Evolutionary conservation across 2,888 invertebrate species (phyloP), one percentile per base, ranked within the genome.

Genomic region (Candidula unifasciata): DNA sequence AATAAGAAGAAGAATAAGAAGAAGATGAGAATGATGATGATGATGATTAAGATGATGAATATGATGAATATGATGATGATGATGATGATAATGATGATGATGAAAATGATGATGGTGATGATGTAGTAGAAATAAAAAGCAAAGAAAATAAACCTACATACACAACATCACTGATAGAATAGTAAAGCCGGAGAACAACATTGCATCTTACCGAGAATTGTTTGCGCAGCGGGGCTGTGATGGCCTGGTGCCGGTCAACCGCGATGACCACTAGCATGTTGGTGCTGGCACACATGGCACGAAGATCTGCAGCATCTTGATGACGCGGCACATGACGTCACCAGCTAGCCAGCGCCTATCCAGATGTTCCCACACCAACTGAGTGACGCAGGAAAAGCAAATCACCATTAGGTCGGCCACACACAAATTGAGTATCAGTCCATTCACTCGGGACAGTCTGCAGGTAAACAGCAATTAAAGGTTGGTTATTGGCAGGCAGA

Each of bases 191-290:
- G n/a, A n/a, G n/a, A n/a, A n/a, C n/a, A n/a, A n/a, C n/a, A n/a
- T n/a, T n/a, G 13, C 44, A 44, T 18, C 91, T 88, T 89, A 93
- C 93, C 87, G 91, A 87, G 16, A 90, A 87, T 0, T 92, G 91
- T 78, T 91, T 90, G 78, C 91, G 89, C 10, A 94, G 90, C 0
- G 94, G 94, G 21, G 91, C 87, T 33, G 92, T 85, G 35, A 94
- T 93, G 60, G 94, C 94, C 86, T 92, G 92, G 84, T 93, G 93
- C n/a, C 94, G 88, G 88, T 94, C 94, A 16, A 93, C 85, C 33
- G 93, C 93, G 52, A 94, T 92, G 16, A 93, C 92, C 2, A 94
- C 92, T 52, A 94, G 87, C 92, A 93, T 92, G 87, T 92, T 92
- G 64, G 92, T 92, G 86, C 93, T 93, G 73, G 92, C 6, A 13